Conservation (phyloP, 2,888 invertebrate species). For the Chromoteleia sp. region DNA sequence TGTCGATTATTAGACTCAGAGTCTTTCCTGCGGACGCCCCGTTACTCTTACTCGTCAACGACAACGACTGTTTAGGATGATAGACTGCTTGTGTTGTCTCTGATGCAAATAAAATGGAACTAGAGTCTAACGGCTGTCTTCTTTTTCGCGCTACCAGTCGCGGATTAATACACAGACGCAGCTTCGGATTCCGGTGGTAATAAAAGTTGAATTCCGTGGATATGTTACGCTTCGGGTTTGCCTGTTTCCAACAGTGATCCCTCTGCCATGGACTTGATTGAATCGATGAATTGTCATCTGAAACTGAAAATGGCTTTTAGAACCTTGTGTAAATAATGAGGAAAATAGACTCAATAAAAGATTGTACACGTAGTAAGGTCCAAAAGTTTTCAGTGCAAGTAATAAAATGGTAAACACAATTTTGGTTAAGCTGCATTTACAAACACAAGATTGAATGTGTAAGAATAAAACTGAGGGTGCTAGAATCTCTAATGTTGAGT, state of each 20-base stretch:
- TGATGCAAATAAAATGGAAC: constrained; percentile 75
- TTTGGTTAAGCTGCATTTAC: no score
- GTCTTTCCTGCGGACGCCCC: constrained; percentile 77
- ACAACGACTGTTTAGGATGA: constrained; percentile 69
- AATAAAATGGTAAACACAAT: no score
- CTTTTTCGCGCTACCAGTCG: constrained; percentile 87
- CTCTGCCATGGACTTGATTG: constrained; percentile 96
- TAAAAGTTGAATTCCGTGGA: constrained; percentile 91
- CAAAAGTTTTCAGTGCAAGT: no score
- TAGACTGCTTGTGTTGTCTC: constrained; percentile 69
- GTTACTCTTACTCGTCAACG: constrained; percentile 73
- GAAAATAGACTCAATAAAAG: no score
- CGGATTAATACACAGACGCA: constrained; percentile 83
- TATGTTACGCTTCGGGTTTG: constrained; percentile 90
- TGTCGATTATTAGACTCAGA: constrained; percentile 81
- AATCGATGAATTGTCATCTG: constrained; percentile 95
- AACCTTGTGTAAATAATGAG: neutral
- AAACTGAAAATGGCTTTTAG: constrained; percentile 85
- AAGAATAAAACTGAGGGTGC: no score
- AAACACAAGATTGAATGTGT: no score
- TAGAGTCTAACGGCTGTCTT: constrained; percentile 88
- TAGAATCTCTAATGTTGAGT: no score
- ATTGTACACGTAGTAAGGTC: no score
- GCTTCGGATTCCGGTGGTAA: constrained; percentile 87
- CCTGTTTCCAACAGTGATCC: constrained; percentile 95